Percentiles rank a stretch among this genome's conserved stretches.
phyloP scores from a whole-genome alignment of 2,888 invertebrate species.

The Oscheius sp. region DNA sequence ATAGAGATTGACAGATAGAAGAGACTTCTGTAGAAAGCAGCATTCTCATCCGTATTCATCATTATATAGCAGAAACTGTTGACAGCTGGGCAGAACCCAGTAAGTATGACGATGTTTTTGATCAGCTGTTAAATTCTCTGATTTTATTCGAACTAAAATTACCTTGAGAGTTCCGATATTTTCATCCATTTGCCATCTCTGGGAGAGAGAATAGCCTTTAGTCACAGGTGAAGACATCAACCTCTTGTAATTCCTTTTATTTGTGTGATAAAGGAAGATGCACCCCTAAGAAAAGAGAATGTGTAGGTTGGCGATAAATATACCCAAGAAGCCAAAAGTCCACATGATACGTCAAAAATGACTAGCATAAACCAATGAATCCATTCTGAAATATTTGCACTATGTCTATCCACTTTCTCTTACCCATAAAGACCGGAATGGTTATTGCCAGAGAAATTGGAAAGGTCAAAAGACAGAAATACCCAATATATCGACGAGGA shows the following conservation, averaged over 20 bases:
- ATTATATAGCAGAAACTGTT: not conserved
- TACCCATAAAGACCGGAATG: conserved; percentile 15
- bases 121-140: not conserved
- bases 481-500: conserved; percentile 13
- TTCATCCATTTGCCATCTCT: conserved; percentile 19
- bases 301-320: not conserved
- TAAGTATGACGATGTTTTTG: not conserved
- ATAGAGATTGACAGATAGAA: conserved; percentile 4
- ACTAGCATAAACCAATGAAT: not conserved
- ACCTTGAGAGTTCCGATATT: conserved; percentile 5
- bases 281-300: conserved; percentile 1
- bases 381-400: conserved; percentile 1
- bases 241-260: conserved; percentile 2
- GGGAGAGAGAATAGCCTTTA: conserved; percentile 5
- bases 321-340: not conserved
- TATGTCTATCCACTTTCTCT: not conserved
- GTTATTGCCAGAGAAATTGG: not conserved
- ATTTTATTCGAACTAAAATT: not conserved
- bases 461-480: not conserved
- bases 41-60: not conserved
- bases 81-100: conserved; percentile 17
- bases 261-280: not conserved
- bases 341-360: not conserved
- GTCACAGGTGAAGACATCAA: conserved; percentile 14
- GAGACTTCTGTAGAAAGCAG: not conserved